Evolutionary conservation across 2,797 vertebrate species (phyloP).

Genomic region (Sebastiscus albofasciatus): DNA sequence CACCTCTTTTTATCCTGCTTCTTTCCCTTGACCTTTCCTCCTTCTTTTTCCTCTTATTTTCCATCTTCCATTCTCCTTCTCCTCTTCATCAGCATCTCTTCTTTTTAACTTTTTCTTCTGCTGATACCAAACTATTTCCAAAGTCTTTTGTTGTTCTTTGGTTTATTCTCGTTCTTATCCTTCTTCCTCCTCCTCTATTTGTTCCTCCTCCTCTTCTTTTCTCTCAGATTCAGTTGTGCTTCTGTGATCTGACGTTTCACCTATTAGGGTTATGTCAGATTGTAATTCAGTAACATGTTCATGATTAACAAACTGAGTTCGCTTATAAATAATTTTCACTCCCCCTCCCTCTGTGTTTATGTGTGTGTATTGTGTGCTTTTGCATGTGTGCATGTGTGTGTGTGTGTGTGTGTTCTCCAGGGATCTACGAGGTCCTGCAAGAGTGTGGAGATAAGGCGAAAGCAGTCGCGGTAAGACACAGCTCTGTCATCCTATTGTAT

Average conservation of each 20-base stretch:
- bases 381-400: background rate
- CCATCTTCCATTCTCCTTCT: too few relatives aligned
- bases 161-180: background rate
- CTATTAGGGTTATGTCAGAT: constrained; percentile 8
- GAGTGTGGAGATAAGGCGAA: constrained; percentile 86
- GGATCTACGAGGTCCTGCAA: constrained; percentile 88
- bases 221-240: constrained; percentile 1
- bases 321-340: constrained; percentile 27
- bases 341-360: background rate
- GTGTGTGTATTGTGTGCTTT: constrained; percentile 2
- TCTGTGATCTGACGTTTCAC: constrained; percentile 2
- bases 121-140: too few relatives aligned
- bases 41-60: background rate
- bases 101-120: too few relatives aligned
- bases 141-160: too few relatives aligned
- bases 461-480: constrained; percentile 85
- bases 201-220: background rate
- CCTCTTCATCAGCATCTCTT: background rate
- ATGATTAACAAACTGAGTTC: constrained; percentile 22
- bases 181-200: background rate
- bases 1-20: background rate
- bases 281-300: constrained; percentile 30
- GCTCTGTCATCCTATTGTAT: background rate
- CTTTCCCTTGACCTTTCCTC: background rate
- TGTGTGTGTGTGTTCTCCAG: constrained; percentile 66